Evolutionary conservation across 2,888 invertebrate genomes (phyloP).

Genomic region (Germaria angustata): DNA sequence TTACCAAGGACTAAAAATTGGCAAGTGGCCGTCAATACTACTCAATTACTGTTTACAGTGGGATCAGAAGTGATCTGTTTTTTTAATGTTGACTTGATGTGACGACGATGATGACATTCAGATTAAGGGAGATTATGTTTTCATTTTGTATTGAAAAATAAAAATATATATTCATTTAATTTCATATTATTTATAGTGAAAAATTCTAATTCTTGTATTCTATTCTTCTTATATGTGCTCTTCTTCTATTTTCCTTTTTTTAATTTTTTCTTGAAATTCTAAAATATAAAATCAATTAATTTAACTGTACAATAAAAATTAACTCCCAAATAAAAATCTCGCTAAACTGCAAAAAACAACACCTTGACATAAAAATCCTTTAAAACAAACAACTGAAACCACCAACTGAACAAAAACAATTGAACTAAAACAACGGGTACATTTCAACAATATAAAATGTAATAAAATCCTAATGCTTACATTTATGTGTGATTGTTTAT

Average conservation of each 20-base stretch:
- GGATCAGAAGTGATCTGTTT: too few species aligned
- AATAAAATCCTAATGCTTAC: slow-evolving; percentile 41
- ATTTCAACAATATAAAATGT: slow-evolving; percentile 38
- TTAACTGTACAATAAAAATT: slow-evolving; percentile 30
- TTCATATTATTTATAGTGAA: slow-evolving; percentile 37
- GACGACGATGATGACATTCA: too few species aligned
- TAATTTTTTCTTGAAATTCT: slow-evolving; percentile 24
- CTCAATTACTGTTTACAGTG: too few species aligned
- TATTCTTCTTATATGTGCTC: slow-evolving; percentile 37
- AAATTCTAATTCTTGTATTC: slow-evolving; percentile 38
- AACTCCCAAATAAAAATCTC: slow-evolving; percentile 43
- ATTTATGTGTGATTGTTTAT: slow-evolving; percentile 10
- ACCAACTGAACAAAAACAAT: slow-evolving; percentile 41
- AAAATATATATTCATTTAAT: too few species aligned
- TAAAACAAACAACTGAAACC: slow-evolving; percentile 25
- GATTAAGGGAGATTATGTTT: too few species aligned
- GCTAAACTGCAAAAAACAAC: slow-evolving; percentile 39
- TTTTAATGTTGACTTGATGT: too few species aligned
- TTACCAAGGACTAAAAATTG: too few species aligned
- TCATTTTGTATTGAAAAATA: too few species aligned
- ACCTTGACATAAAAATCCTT: slow-evolving; percentile 54
- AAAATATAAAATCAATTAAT: slow-evolving; percentile 13
- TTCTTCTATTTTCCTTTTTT: slow-evolving; percentile 50
- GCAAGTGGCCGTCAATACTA: too few species aligned
- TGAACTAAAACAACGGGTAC: slow-evolving; percentile 46